A percentile compares a stretch with the other conserved stretches of the same genome.
phyloP scores from a whole-genome alignment of 2,113 vertebrate species.

The Mionectes macconnelli region DNA sequence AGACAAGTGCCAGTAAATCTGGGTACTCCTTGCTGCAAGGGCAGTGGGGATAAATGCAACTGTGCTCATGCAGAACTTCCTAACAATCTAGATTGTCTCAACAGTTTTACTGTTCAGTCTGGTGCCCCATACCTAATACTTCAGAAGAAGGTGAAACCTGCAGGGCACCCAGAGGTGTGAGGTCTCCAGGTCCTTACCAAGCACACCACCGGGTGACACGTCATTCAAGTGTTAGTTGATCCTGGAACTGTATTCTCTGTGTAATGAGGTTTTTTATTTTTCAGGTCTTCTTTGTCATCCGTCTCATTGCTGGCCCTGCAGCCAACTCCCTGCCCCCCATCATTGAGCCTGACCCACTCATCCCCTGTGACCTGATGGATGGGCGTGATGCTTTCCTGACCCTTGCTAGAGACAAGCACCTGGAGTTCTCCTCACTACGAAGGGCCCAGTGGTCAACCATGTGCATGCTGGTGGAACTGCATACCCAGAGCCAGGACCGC shows the following conservation, averaged over 20 bases:
- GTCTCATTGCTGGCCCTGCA: constrained; percentile 89
- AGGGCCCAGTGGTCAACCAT: constrained; percentile 96
- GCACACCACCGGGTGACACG: background rate
- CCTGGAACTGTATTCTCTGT: background rate
- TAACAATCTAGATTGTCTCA: background rate
- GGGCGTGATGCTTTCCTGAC: constrained; percentile 98
- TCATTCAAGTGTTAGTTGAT: background rate
- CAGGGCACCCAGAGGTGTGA: background rate
- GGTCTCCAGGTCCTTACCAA: background rate
- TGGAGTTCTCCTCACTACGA: constrained; percentile 94
- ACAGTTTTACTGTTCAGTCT: background rate
- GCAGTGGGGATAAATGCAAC: background rate
- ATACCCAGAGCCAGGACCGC: constrained; percentile 97
- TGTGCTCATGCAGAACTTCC: background rate
- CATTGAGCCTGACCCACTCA: constrained; percentile 87
- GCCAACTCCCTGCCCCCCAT: constrained; percentile 95
- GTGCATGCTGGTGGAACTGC: constrained; percentile 97
- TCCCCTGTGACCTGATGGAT: constrained; percentile 97
- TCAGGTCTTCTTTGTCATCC: constrained; percentile 98
- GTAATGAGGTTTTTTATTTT: background rate
- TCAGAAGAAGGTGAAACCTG: background rate
- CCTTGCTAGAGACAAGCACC: constrained; percentile 93
- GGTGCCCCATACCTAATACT: background rate
- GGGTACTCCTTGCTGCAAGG: accelerated
- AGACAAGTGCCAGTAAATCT: background rate